Percentiles rank a stretch among this genome's conserved stretches.
Conservation (phyloP, 2,113 vertebrate genomes). For the Podarcis raffonei region DNA sequence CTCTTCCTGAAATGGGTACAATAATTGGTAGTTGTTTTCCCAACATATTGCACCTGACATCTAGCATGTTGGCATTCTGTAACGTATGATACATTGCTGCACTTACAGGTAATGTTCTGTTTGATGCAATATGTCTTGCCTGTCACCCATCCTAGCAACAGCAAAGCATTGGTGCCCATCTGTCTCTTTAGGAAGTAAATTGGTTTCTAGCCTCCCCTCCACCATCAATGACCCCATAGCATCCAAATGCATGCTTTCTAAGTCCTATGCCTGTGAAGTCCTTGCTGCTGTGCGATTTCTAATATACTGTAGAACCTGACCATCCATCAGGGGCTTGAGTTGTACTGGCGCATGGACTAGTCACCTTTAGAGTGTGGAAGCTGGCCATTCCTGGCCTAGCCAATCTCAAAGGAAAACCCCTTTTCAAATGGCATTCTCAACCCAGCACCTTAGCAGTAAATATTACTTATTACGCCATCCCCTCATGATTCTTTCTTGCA, state of each 20-base stretch:
- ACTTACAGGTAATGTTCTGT: background rate
- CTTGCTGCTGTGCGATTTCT: background rate
- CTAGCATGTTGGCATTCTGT: background rate
- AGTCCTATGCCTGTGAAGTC: background rate
- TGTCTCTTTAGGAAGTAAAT: background rate
- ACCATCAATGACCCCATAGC: background rate
- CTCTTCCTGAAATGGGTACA: background rate
- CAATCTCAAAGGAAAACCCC: background rate
- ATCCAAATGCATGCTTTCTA: background rate
- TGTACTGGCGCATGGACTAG: background rate
- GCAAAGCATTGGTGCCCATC: background rate
- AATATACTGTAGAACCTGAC: background rate
- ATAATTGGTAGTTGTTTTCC: background rate
- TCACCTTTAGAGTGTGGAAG: background rate
- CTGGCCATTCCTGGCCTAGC: background rate
- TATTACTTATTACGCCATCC: background rate
- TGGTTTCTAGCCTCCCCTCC: background rate
- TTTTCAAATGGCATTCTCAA: background rate
- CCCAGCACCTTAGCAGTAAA: background rate
- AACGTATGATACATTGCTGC: background rate
- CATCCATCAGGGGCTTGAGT: background rate
- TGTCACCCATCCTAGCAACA: background rate
- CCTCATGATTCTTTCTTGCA: background rate
- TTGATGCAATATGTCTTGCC: background rate
- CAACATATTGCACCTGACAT: background rate